Percentiles rank a stretch among this genome's conserved stretches.
phyloP scores from a whole-genome alignment of 1,140 invertebrate genomes.

The Melanaphis sacchari region DNA sequence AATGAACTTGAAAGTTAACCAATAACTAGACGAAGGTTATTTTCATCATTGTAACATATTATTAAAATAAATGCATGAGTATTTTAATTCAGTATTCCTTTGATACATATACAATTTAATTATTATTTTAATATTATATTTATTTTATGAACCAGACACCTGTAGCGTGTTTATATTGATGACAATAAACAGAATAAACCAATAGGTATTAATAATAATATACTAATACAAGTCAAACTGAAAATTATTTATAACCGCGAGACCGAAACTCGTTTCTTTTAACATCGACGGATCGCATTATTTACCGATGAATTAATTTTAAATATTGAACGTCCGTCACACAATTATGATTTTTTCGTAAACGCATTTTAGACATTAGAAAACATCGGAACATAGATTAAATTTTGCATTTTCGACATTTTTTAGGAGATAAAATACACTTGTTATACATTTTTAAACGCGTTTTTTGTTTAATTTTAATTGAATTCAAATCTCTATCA shows the following conservation, averaged over 20 bases:
- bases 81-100: neutral
- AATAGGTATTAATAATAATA: neutral
- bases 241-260: neutral
- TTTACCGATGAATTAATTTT: neutral
- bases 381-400: neutral
- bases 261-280: neutral
- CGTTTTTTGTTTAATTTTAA: neutral
- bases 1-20: neutral
- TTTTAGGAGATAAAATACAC: neutral
- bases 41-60: neutral
- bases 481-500: neutral
- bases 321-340: neutral
- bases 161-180: neutral
- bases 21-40: neutral
- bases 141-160: neutral
- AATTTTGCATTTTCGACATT: neutral
- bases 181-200: neutral
- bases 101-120: too few species aligned
- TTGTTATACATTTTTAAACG: neutral
- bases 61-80: neutral
- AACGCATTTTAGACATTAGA: neutral
- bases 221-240: neutral
- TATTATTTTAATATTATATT: neutral
- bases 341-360: neutral
- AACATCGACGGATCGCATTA: neutral